These are phyloP conservation scores for Ptilodon capucinus DNA, from an alignment of 2,888 invertebrate genomes.

Conservation along the genomic window DNA sequence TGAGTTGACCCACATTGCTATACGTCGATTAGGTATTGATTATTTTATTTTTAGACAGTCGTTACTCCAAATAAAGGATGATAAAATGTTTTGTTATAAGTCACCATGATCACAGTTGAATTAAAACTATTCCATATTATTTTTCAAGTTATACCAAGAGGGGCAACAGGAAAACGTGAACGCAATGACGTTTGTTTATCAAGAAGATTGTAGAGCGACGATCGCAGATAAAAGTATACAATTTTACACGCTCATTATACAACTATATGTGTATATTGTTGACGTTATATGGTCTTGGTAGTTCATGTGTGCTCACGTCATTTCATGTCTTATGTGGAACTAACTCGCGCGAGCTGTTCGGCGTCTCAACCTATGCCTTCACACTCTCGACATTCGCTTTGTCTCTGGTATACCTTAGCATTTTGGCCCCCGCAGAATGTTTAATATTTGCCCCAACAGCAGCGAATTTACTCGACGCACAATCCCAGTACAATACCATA, in stretches of 20 bases:
- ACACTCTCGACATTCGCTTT: constrained; percentile 72
- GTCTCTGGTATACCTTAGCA: constrained; percentile 71
- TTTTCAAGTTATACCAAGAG: constrained; percentile 77
- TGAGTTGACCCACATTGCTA: background rate
- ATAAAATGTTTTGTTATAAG: background rate
- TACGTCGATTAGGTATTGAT: background rate
- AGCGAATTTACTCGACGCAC: constrained; percentile 70
- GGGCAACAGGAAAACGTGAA: constrained; percentile 70
- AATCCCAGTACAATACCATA: constrained; percentile 53
- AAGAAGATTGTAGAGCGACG: constrained; percentile 55
- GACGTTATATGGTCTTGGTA: constrained; percentile 73
- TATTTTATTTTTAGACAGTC: background rate
- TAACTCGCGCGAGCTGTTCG: constrained; percentile 64
- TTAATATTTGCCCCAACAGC: constrained; percentile 60
- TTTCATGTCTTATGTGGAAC: constrained; percentile 72
- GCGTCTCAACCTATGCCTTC: constrained; percentile 54
- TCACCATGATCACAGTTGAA: background rate
- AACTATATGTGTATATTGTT: constrained; percentile 60
- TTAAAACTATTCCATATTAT: constrained; percentile 57
- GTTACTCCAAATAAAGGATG: background rate
- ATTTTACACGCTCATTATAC: constrained; percentile 51
- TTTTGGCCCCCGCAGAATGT: constrained; percentile 72
- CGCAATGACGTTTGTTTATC: constrained; percentile 47
- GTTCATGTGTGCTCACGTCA: constrained; percentile 69
- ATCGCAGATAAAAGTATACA: constrained; percentile 57